These are phyloP conservation scores for Drosophila albomicans DNA, from an alignment of 1,140 invertebrate genomes.

Conservation along the genomic window DNA sequence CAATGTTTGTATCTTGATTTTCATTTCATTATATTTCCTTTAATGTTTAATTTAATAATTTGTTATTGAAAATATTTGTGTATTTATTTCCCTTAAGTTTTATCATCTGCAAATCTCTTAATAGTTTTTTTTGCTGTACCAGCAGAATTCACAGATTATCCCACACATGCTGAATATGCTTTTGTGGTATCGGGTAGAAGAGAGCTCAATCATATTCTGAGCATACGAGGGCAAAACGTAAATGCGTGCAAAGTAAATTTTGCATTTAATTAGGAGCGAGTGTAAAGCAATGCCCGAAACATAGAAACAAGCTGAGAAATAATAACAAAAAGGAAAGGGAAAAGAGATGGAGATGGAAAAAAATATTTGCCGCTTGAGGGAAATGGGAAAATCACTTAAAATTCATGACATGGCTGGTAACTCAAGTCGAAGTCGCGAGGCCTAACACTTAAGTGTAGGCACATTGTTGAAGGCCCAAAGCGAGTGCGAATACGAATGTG, in stretches of 20 bases:
- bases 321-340: neutral
- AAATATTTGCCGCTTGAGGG: slow-evolving; percentile 33
- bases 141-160: neutral
- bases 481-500: slow-evolving; percentile 34
- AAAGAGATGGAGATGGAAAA: neutral
- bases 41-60: too few relatives aligned
- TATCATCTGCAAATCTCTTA: neutral
- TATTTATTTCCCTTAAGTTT: neutral
- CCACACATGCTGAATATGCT: neutral
- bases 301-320: slow-evolving; percentile 29
- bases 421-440: slow-evolving; percentile 45
- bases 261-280: slow-evolving; percentile 40
- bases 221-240: neutral
- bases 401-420: slow-evolving; percentile 69
- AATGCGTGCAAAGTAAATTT: slow-evolving; percentile 9
- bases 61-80: slow-evolving; percentile 1
- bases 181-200: neutral
- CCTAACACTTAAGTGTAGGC: slow-evolving; percentile 67
- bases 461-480: slow-evolving; percentile 40
- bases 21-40: too few relatives aligned
- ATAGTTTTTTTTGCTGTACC: neutral
- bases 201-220: neutral
- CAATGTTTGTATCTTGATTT: too few relatives aligned
- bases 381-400: slow-evolving; percentile 67
- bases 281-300: slow-evolving; percentile 30